These are phyloP conservation scores for Gordius sp. DNA, from an alignment of 2,888 invertebrate genomes.

Conservation along the genomic window DNA sequence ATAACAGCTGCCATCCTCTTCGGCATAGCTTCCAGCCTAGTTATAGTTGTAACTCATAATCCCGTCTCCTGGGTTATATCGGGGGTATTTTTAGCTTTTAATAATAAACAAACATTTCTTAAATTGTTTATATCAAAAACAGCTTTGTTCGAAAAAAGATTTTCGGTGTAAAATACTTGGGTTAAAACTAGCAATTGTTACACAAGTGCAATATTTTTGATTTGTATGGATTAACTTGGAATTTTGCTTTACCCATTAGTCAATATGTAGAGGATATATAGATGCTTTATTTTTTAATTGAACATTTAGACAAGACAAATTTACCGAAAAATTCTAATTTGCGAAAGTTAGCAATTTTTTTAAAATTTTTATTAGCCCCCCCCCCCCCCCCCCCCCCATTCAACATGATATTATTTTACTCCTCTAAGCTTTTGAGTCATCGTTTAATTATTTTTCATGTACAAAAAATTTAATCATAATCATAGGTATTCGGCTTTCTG, in stretches of 20 bases:
- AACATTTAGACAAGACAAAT: not conserved
- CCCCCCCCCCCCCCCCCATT: no score
- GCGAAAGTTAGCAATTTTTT: not conserved
- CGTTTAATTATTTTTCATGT: not conserved
- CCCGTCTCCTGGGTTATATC: not conserved
- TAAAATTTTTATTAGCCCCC: not conserved
- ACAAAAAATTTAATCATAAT: not conserved
- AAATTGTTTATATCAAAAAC: not conserved
- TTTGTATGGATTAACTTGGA: no score
- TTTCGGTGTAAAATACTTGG: no score
- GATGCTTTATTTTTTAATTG: no score
- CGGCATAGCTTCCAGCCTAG: not conserved
- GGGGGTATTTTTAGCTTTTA: not conserved
- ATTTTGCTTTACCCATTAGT: no score
- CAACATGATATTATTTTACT: not conserved
- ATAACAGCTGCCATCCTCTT: slow-evolving; percentile 9
- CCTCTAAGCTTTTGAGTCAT: not conserved
- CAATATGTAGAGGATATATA: no score
- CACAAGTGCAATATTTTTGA: no score
- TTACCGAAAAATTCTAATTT: not conserved
- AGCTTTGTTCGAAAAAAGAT: no score
- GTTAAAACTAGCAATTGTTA: no score
- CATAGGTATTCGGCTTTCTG: slow-evolving; percentile 3
- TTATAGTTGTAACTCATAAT: not conserved
- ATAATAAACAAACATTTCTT: not conserved